Conservation (phyloP, 2,888 invertebrate genomes). For the Aplocera efformata region DNA sequence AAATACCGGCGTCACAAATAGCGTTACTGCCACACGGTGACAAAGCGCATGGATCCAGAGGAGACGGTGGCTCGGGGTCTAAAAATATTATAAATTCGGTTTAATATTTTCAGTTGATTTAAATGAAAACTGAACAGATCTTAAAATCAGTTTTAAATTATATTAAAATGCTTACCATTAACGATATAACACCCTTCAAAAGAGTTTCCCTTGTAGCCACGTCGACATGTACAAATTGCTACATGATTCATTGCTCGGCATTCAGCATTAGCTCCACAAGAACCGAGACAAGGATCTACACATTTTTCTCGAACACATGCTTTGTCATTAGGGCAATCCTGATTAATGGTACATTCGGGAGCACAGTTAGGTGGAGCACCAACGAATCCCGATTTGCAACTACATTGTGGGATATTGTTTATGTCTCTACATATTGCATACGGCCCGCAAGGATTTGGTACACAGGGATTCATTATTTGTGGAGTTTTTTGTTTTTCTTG, state of each 20-base stretch:
- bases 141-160: too few relatives aligned
- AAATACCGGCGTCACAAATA: constrained; percentile 80
- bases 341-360: constrained; percentile 88
- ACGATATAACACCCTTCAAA: constrained; percentile 76
- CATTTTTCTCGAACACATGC: constrained; percentile 89
- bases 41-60: constrained; percentile 79
- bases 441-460: constrained; percentile 85
- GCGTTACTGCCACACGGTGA: constrained; percentile 85
- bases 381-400: constrained; percentile 82
- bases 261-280: constrained; percentile 84
- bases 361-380: constrained; percentile 86
- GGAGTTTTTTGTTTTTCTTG: constrained; percentile 76
- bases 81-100: too few relatives aligned
- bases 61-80: constrained; percentile 56
- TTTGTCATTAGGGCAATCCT: constrained; percentile 86
- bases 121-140: too few relatives aligned
- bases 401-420: constrained; percentile 78
- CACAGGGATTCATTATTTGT: constrained; percentile 74
- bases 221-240: constrained; percentile 86
- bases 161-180: constrained; percentile 55
- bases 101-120: too few relatives aligned
- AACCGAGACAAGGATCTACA: constrained; percentile 85
- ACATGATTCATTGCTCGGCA: constrained; percentile 88
- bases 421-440: constrained; percentile 82
- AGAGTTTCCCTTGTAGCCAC: constrained; percentile 86